Percentiles rank a stretch among this genome's conserved stretches.
Conservation (phyloP, 2,797 vertebrate species). For the Tauraco hartlaubi region DNA sequence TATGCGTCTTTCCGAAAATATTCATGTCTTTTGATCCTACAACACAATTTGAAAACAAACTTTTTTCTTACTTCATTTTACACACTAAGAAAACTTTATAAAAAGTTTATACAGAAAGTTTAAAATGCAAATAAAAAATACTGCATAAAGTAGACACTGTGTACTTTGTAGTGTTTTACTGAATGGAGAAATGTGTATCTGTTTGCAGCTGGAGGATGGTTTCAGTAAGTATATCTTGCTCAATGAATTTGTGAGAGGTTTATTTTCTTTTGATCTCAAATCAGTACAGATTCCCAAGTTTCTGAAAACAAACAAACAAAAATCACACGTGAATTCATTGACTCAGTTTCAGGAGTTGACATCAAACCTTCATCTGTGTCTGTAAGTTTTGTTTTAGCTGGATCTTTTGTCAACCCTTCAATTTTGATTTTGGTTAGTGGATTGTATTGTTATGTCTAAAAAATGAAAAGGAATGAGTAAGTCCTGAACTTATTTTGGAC, state of each 20-base stretch:
- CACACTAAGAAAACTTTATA: background rate
- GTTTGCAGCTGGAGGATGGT: background rate
- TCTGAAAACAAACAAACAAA: slow-evolving; percentile 26
- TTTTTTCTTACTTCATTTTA: background rate
- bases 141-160: fast-evolving
- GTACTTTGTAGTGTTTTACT: background rate
- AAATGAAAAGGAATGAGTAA: background rate
- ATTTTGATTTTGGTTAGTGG: background rate
- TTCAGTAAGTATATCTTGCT: background rate
- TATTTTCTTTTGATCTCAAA: background rate
- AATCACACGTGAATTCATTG: background rate
- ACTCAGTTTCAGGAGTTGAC: background rate
- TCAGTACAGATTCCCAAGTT: background rate
- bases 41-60: background rate
- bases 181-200: background rate
- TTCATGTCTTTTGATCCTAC: background rate
- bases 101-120: background rate
- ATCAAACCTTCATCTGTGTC: background rate
- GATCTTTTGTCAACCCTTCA: background rate
- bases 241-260: background rate
- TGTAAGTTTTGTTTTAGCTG: background rate
- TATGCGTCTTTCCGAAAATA: background rate
- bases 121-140: background rate
- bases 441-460: background rate
- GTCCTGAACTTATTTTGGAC: background rate